Evolutionary conservation across 2,113 vertebrate species (phyloP).

Genomic region (Butorides virescens): DNA sequence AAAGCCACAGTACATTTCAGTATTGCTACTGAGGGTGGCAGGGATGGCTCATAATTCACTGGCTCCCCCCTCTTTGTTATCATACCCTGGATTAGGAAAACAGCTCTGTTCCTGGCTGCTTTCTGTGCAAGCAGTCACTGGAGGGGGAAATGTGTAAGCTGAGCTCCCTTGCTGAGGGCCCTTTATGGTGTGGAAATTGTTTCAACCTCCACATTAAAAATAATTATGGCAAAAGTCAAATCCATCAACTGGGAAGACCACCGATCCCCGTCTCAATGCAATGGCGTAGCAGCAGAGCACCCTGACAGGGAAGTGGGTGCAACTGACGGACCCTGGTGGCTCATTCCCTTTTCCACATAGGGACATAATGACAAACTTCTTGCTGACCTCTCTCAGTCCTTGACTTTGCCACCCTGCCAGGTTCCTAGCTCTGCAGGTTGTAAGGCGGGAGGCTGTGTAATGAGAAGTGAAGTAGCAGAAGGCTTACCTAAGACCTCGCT

Average conservation of each 20-base stretch:
- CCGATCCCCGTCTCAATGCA: not conserved
- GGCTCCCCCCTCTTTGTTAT: not conserved
- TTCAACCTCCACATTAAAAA: not conserved
- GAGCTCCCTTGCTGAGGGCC: not conserved
- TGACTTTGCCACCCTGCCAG: accelerated
- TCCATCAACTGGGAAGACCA: accelerated
- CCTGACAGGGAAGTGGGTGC: not conserved
- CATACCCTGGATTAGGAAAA: not conserved
- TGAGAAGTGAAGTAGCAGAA: not conserved
- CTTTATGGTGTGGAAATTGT: not conserved
- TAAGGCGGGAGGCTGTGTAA: not conserved
- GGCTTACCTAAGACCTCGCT: slow-evolving; percentile 75
- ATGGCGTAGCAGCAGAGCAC: not conserved
- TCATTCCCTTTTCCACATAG: not conserved
- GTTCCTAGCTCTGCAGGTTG: not conserved
- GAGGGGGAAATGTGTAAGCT: not conserved
- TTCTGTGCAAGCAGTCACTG: not conserved
- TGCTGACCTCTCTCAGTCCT: not conserved
- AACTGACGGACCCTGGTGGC: not conserved
- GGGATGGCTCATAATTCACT: not conserved
- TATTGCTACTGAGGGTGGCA: not conserved
- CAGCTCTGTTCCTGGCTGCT: not conserved
- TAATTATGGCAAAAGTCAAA: not conserved
- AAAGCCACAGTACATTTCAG: not conserved
- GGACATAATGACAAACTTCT: not conserved